A percentile compares a stretch with the other conserved stretches of the same genome.
Evolutionary conservation across 2,797 vertebrate species (phyloP).

Genomic region (Psittacula derbiana): DNA sequence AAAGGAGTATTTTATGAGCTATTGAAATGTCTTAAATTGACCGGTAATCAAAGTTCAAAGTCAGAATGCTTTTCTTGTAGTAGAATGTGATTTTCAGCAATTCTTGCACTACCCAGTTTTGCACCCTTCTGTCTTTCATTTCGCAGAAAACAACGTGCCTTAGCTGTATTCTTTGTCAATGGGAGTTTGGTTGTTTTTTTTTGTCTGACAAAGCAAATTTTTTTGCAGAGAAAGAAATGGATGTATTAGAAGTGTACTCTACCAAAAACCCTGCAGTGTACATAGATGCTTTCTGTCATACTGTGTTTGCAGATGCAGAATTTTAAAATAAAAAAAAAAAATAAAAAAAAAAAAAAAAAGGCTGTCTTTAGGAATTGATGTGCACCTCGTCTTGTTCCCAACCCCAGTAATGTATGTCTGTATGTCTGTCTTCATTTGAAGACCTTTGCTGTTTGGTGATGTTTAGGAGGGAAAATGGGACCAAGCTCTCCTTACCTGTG

Average conservation of each 20-base stretch:
- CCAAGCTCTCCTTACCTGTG: rapidly evolving
- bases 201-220: slow-evolving; percentile 80
- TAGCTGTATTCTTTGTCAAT: slow-evolving; percentile 89
- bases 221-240: slow-evolving; percentile 81
- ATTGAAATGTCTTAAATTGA: slow-evolving; percentile 76
- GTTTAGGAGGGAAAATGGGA: background rate
- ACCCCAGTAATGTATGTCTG: background rate
- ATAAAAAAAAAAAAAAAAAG: slow-evolving; percentile 64
- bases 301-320: slow-evolving; percentile 83
- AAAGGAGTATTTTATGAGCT: slow-evolving; percentile 80
- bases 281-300: slow-evolving; percentile 90
- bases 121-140: slow-evolving; percentile 79
- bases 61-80: slow-evolving; percentile 86
- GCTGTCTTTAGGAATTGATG: slow-evolving; percentile 47
- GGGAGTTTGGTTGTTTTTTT: slow-evolving; percentile 80
- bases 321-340: slow-evolving; percentile 79
- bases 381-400: background rate
- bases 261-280: slow-evolving; percentile 90
- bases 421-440: background rate
- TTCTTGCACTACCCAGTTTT: slow-evolving; percentile 88
- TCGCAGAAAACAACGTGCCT: slow-evolving; percentile 90
- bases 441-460: background rate
- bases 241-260: slow-evolving; percentile 82
- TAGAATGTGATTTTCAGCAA: slow-evolving; percentile 91
- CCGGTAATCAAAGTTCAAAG: slow-evolving; percentile 84